Evolutionary conservation across 2,113 vertebrate genomes (phyloP).

Genomic region (Daphoenositta chrysoptera): DNA sequence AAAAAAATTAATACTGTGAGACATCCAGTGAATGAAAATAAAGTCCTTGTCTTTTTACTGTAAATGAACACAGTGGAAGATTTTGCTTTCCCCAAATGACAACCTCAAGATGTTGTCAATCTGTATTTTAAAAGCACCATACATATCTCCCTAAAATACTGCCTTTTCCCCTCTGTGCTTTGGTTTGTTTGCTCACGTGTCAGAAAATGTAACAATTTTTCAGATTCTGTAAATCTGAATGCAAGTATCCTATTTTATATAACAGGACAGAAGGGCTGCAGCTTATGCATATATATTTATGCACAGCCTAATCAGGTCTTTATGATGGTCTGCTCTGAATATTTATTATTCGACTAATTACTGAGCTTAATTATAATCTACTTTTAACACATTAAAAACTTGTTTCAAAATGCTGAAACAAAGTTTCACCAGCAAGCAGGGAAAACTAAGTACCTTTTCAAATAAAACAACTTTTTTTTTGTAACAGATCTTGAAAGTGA

Average conservation of each 20-base stretch:
- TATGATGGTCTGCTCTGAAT: slow-evolving; percentile 36
- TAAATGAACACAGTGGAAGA: background rate
- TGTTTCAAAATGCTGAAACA: slow-evolving; percentile 18
- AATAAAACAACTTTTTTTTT: background rate
- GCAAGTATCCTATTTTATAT: background rate
- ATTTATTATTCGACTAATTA: slow-evolving; percentile 66
- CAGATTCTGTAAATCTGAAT: background rate
- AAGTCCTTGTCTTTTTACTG: background rate
- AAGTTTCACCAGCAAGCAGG: background rate
- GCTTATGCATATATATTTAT: slow-evolving; percentile 27
- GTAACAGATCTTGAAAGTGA: slow-evolving; percentile 9
- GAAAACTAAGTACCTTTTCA: background rate
- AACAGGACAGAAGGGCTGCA: background rate
- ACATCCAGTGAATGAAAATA: background rate
- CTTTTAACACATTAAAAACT: slow-evolving; percentile 36
- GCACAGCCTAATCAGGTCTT: background rate
- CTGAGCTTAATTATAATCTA: slow-evolving; percentile 54
- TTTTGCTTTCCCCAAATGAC: background rate
- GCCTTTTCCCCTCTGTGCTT: background rate
- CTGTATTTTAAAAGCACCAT: background rate
- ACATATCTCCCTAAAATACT: background rate
- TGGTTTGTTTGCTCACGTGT: background rate
- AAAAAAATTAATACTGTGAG: background rate
- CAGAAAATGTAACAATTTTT: background rate
- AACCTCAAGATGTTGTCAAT: background rate